Evolutionary conservation across 2,888 invertebrate species (phyloP), one percentile per base, ranked within the genome.

Genomic region (Agonum fuliginosum): DNA sequence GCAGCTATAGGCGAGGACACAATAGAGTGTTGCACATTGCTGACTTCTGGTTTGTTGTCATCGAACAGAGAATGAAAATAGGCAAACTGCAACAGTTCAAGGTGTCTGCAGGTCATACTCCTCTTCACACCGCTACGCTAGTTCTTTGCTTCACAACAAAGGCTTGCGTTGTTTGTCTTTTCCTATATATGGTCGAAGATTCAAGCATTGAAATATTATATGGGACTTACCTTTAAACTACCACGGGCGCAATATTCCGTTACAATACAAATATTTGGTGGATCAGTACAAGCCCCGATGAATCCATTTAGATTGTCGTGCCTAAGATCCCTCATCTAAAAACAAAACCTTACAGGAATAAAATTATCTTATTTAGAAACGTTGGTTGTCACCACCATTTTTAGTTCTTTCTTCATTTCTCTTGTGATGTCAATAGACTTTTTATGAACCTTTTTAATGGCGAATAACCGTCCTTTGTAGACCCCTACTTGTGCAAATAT

Each of bases 291-390:
- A 10, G 97, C 97, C 62, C 97, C 97, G 79, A 97, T 94, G 84
- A 97, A 97, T 10, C 95, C 94, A 84, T 96, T 96, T 78, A 97
- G 89, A 86, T 97, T 97, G 86, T 97, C 96, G 84, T 97, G 97
- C 14, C 95, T 91, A 80, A 97, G 89, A 86, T 97, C 97, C 79
- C 95, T 91, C 90, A 97, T 93, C 97, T 97, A 85, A 22, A 85
- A 85, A 81, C 80, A 78, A 30, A 34, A 34, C 10, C 30, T 4
- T 12, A 65, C 8, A 14, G 22, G 20, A 1, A n/a, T 24, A 58
- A 10, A 27, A 58, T 10, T 5, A 19, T n/a, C 24, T 3, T 12
- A 19, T 58, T 58, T 27, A 19, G 22, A 54, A 30, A 30, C 8
- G 8, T 30, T 54, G 12, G n/a, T 12, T 24, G 0, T 1, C 12